A percentile compares a stretch with the other conserved stretches of the same genome.
Evolutionary conservation across 2,797 vertebrate species (phyloP).

Genomic region (Gastrophryne carolinensis): DNA sequence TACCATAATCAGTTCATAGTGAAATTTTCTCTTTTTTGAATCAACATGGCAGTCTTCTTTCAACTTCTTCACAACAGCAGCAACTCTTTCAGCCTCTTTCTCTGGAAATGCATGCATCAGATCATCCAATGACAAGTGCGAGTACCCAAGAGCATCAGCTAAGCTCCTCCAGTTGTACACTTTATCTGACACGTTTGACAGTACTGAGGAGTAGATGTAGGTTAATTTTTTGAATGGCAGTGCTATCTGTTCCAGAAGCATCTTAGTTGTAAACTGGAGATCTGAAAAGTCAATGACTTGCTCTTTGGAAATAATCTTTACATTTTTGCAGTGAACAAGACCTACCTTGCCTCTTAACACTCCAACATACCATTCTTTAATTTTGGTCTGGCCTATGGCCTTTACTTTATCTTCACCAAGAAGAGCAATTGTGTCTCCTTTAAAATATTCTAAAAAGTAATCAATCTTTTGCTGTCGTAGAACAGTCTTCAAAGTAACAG

Average conservation of each 20-base stretch:
- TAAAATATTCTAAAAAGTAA: constrained; percentile 95
- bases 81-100: constrained; percentile 86
- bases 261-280: constrained; percentile 73
- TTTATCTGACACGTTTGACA: constrained; percentile 85
- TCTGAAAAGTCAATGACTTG: constrained; percentile 84
- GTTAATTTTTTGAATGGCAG: constrained; percentile 91
- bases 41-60: constrained; percentile 93
- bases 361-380: constrained; percentile 94
- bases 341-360: constrained; percentile 85
- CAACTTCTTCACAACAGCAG: constrained; percentile 84
- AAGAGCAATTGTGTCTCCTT: constrained; percentile 90
- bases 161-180: constrained; percentile 84
- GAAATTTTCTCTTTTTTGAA: constrained; percentile 81
- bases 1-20: constrained; percentile 89
- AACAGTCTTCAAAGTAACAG: constrained; percentile 88
- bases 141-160: constrained; percentile 83
- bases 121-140: constrained; percentile 71
- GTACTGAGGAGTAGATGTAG: constrained; percentile 91
- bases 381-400: constrained; percentile 86
- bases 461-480: constrained; percentile 86
- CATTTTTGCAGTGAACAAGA: constrained; percentile 89
- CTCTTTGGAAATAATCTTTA: constrained; percentile 86
- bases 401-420: constrained; percentile 84
- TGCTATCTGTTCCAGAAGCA: constrained; percentile 84
- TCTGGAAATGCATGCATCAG: constrained; percentile 71